Percentiles rank a stretch among this genome's conserved stretches.
Conservation (phyloP, 2,888 invertebrate species). For the Dyspetes luteomarginatus region DNA sequence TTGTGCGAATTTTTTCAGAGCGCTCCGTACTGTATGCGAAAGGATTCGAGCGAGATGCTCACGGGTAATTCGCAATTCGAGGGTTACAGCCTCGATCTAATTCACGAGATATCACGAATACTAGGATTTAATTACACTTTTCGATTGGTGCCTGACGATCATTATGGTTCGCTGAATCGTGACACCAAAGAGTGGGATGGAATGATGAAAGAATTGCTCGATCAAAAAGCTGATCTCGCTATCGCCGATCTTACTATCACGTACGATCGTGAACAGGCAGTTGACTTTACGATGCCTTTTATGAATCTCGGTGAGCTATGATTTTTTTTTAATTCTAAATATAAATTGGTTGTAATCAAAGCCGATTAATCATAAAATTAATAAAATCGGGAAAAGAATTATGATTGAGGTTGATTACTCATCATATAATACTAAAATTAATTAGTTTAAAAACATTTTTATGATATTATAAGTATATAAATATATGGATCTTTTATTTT, state of each 20-base stretch:
- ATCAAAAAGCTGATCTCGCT: constrained; percentile 96
- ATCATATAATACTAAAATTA: too few relatives aligned
- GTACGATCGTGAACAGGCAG: constrained; percentile 94
- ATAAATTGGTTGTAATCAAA: background rate
- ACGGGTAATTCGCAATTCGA: constrained; percentile 96
- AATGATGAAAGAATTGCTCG: constrained; percentile 94
- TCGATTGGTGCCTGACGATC: constrained; percentile 92
- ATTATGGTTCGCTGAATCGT: constrained; percentile 92
- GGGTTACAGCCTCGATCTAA: constrained; percentile 97
- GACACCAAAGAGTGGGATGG: constrained; percentile 96
- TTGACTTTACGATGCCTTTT: constrained; percentile 94
- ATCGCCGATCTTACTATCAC: constrained; percentile 99
- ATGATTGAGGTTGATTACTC: too few relatives aligned
- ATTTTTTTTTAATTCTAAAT: background rate
- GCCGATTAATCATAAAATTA: too few relatives aligned
- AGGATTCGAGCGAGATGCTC: constrained; percentile 92
- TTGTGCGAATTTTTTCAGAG: constrained; percentile 86
- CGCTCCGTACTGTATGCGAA: constrained; percentile 97
- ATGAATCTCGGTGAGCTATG: constrained; percentile 92
- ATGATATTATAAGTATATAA: too few relatives aligned
- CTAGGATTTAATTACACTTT: constrained; percentile 95
- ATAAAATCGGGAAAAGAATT: too few relatives aligned
- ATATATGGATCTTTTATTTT: too few relatives aligned
- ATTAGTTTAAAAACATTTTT: too few relatives aligned
- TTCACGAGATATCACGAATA: constrained; percentile 94